Evolutionary conservation across 2,797 vertebrate genomes (phyloP), one percentile per base, ranked within the genome.

Genomic region (Amazona finschi): DNA sequence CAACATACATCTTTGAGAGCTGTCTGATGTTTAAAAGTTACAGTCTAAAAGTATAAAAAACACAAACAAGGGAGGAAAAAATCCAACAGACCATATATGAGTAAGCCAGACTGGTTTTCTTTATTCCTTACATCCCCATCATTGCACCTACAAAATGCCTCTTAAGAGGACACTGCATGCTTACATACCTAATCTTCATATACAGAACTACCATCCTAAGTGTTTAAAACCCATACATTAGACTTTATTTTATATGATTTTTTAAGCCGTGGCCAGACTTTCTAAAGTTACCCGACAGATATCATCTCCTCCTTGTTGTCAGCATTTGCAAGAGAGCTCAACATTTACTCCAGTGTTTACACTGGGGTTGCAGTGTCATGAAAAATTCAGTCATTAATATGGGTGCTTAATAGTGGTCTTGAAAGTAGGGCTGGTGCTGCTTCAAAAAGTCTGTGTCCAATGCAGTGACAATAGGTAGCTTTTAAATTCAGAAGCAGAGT

Each of bases 401-500:
- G 46, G 12, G 31, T 61, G 36, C 11, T 79, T 18, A 16, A 17
- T 15, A 31, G 33, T 70, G 30, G 36, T 73, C 61, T 46, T 74
- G 55, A 82, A 66, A 55, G 31, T 6, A 30, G 6, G 7, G 13
- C 69, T 70, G 41, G 3, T 8, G 5, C 20, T 66, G 67, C 20
- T 86, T 81, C 79, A 65, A 57, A 41, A 75, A 47, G 6, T 38
- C 58, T 61, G 22, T 39, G 55, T 72, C 88, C 83, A 74, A 27
- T 64, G 18, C 49, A 39, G 44, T 61, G 52, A 38, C 64, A 62
- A n/a, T 8, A 87, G 28, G 57, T 44, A 90, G 61, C 52, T 88
- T 90, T 86, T 67, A 80, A 89, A 85, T 87, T 60, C 89, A 93
- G 73, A 49, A 92, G 57, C 78, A 94, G 83, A 50, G 15, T 89